Conservation (phyloP, 2,797 vertebrate genomes). For the Tokudaia muenninki region DNA sequence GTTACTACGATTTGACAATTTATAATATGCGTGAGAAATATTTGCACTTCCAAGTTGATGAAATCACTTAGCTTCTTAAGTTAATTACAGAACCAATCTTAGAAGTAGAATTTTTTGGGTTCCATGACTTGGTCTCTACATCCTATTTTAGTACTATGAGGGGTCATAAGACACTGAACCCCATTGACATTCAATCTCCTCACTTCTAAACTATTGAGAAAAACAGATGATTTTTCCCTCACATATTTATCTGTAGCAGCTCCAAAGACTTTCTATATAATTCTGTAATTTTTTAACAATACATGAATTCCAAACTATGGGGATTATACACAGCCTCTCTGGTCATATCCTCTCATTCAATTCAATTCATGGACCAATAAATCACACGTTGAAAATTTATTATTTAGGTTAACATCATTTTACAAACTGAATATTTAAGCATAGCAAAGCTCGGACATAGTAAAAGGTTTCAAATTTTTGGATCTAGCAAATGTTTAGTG, state of each 20-base stretch:
- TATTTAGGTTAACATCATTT: neutral
- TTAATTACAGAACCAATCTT: neutral
- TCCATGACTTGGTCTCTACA: neutral
- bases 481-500: neutral
- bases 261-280: neutral
- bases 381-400: neutral
- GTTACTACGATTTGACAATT: neutral
- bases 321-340: neutral
- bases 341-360: slow-evolving; percentile 25
- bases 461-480: slow-evolving; percentile 29
- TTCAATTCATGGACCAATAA: neutral
- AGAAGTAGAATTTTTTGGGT: neutral
- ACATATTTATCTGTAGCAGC: neutral
- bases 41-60: slow-evolving; percentile 6
- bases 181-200: neutral
- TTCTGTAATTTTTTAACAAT: neutral
- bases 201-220: slow-evolving; percentile 4
- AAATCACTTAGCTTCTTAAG: neutral
- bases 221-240: neutral
- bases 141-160: neutral
- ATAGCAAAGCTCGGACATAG: neutral
- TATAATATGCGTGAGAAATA: neutral
- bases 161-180: neutral
- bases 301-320: neutral
- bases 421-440: slow-evolving; percentile 4